phyloP scores from a whole-genome alignment of 1,140 invertebrate genomes.

The Littorina saxatilis region DNA sequence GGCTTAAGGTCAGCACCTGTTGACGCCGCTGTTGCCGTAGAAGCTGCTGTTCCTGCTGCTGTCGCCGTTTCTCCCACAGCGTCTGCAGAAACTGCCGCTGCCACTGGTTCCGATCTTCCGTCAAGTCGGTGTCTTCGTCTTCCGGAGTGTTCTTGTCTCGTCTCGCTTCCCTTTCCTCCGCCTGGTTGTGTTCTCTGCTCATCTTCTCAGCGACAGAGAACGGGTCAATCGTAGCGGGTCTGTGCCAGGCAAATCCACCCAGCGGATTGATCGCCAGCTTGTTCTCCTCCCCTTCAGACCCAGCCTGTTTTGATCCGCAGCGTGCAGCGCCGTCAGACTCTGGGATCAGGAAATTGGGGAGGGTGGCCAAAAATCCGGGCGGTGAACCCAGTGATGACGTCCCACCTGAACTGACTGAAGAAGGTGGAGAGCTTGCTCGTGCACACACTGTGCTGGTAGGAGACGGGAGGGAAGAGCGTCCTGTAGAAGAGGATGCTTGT shows the following conservation, averaged over 20 bases:
- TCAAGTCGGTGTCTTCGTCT: neutral
- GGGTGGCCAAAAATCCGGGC: too few species aligned
- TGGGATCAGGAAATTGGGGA: neutral
- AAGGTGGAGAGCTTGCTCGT: neutral
- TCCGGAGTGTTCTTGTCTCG: neutral
- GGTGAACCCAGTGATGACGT: too few species aligned
- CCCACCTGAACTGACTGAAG: too few species aligned
- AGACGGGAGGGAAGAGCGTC: neutral
- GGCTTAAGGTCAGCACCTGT: neutral
- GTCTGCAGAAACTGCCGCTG: constrained; percentile 22
- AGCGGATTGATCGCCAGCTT: neutral
- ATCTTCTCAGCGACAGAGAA: neutral
- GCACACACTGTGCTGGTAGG: too few species aligned
- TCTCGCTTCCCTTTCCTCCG: neutral
- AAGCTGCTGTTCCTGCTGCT: neutral
- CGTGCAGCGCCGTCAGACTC: neutral
- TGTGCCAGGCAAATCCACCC: constrained; percentile 15
- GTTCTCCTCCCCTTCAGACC: neutral
- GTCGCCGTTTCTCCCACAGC: neutral
- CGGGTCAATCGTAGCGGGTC: neutral
- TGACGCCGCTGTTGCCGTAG: neutral
- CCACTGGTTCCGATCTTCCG: neutral
- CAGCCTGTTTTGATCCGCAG: neutral
- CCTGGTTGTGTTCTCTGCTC: neutral
- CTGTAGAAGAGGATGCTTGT: too few species aligned